Evolutionary conservation across 2,888 invertebrate genomes (phyloP), one percentile per base, ranked within the genome.

Genomic region (Volucella inflata): DNA sequence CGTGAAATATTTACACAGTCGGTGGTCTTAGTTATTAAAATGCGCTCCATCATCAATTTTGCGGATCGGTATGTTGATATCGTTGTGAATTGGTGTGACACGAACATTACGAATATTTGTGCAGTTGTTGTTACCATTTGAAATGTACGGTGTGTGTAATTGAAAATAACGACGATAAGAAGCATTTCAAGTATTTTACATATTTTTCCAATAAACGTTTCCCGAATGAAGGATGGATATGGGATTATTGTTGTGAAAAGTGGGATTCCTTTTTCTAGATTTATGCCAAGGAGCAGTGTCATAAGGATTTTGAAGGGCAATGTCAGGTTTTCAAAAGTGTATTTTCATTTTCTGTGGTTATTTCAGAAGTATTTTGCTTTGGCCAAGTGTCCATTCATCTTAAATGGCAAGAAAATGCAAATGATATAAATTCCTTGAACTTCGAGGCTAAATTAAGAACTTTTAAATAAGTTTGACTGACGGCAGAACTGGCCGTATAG

Each of bases 11-110:
- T 76, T 77, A 72, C 85, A 72, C 85, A 80, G 85, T 81, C 76
- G 81, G 85, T 42, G 72, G 85, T 85, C 85, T 77, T 62, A 81
- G 81, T 85, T 81, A 85, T 85, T 85, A 85, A 85, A 81, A 81
- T 68, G 72, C 62, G 72, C 81, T 77, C 67, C 67, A 76, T 85
- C 72, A 85, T 81, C 76, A 62, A 65, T 67, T 71, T 57, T 59
- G 50, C 38, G 16, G 48, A 48, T 64, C n/a, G 44, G 44, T 50
- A 6, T 57, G 36, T n/a, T 59, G 65, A 59, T 60, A 75, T 79
- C 48, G 62, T 46, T 80, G 75, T 21, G 60, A 40, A 59, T n/a
- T 1, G 59, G 50, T 57, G 38, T 65, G 81, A 81, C 81, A 81
- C 64, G 75, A 59, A 65, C 48, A 42, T 64, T 50, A 16, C 57